Conservation (phyloP, 2,888 invertebrate species). For the Scelioninae gen. 1 region DNA sequence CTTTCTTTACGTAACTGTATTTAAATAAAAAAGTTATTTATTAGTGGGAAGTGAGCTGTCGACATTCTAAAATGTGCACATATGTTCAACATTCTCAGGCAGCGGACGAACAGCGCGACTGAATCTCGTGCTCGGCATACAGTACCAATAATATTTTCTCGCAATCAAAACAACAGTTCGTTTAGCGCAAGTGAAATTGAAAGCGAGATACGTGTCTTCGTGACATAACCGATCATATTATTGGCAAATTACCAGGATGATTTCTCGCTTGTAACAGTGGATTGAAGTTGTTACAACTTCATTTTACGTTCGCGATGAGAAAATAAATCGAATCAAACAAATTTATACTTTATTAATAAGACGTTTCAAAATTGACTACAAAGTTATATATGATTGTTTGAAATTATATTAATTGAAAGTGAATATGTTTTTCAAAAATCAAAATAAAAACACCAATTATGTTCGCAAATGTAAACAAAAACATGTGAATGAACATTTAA, state of each 20-base stretch:
- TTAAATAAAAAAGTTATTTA: conserved; percentile 61
- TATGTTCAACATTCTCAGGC: conserved; percentile 53
- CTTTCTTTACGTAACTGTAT: conserved; percentile 62
- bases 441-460: too few species aligned
- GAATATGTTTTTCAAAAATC: too few species aligned
- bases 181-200: conserved; percentile 64
- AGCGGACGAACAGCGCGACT: conserved; percentile 30
- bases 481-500: too few species aligned
- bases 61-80: conserved; percentile 60
- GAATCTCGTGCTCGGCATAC: conserved; percentile 30
- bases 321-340: neutral
- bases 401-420: too few species aligned
- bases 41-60: conserved; percentile 64
- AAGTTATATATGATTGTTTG: too few species aligned
- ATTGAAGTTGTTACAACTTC: conserved; percentile 47
- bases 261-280: conserved; percentile 35
- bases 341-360: conserved; percentile 2
- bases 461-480: too few species aligned
- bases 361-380: too few species aligned
- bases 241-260: conserved; percentile 61
- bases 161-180: conserved; percentile 63
- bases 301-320: conserved; percentile 17
- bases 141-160: conserved; percentile 54
- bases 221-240: conserved; percentile 65
- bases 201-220: conserved; percentile 57